These are phyloP conservation scores for Drosophila guanche DNA, from an alignment of 1,140 invertebrate genomes.

Conservation along the genomic window DNA sequence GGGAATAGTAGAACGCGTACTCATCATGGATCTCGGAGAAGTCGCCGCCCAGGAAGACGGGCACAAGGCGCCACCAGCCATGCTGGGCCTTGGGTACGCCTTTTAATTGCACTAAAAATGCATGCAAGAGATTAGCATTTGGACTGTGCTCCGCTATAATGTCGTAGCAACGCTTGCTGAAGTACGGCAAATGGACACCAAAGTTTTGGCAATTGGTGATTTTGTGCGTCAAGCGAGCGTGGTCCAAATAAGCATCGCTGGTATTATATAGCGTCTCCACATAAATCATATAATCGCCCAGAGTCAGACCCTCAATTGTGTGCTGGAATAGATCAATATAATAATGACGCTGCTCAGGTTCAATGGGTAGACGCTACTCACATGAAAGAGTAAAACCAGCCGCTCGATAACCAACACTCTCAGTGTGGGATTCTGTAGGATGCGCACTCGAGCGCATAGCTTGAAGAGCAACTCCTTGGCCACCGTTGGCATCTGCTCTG, in stretches of 20 bases:
- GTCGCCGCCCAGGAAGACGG: slow-evolving; percentile 23
- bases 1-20: slow-evolving; percentile 33
- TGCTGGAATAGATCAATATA: slow-evolving; percentile 14
- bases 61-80: slow-evolving; percentile 59
- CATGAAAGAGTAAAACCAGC: slow-evolving; percentile 41
- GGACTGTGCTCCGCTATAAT: slow-evolving; percentile 16
- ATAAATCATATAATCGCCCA: slow-evolving; percentile 61
- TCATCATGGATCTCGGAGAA: slow-evolving; percentile 1
- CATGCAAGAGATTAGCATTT: slow-evolving; percentile 8
- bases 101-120: slow-evolving; percentile 29
- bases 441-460: slow-evolving; percentile 52
- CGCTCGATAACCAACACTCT: slow-evolving; percentile 14
- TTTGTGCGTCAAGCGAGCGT: slow-evolving; percentile 40
- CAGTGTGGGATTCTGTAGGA: slow-evolving; percentile 49
- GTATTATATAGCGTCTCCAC: slow-evolving; percentile 62
- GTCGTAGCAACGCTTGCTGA: slow-evolving; percentile 55
- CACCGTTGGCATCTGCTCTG: not conserved
- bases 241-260: slow-evolving; percentile 44
- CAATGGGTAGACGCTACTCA: slow-evolving; percentile 15
- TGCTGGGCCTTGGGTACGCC: slow-evolving; percentile 35
- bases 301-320: slow-evolving; percentile 27
- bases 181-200: slow-evolving; percentile 8
- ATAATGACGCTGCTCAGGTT: not conserved
- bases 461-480: slow-evolving; percentile 46
- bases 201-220: slow-evolving; percentile 27